These are phyloP conservation scores for Willowsia nigromaculata DNA, from an alignment of 2,888 invertebrate genomes.

Conservation along the genomic window DNA sequence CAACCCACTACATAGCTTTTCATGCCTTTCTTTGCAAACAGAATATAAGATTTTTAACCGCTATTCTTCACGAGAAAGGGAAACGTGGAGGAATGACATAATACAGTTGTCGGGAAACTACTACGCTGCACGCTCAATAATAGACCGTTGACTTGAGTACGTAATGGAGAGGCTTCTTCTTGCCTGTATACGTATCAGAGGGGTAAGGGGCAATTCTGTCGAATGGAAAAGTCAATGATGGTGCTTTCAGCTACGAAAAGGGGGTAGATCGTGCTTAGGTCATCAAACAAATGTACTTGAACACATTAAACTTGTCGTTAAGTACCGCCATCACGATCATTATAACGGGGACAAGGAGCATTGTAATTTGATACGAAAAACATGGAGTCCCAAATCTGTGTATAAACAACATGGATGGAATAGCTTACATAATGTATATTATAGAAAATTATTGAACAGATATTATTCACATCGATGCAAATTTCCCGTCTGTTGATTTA, in stretches of 20 bases:
- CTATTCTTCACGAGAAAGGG: neutral
- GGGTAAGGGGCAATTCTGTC: neutral
- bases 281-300: neutral
- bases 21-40: neutral
- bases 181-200: neutral
- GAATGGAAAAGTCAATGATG: constrained; percentile 9
- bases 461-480: too few species aligned
- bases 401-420: too few species aligned
- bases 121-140: neutral
- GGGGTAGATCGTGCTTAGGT: constrained; percentile 29
- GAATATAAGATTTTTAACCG: neutral
- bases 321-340: too few species aligned
- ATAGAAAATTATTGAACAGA: too few species aligned
- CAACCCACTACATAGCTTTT: too few species aligned
- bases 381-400: too few species aligned
- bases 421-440: too few species aligned
- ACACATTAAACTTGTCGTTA: too few species aligned
- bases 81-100: neutral
- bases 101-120: neutral
- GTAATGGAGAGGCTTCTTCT: neutral
- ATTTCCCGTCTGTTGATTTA: too few species aligned
- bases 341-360: too few species aligned
- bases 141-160: neutral
- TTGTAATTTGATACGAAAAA: too few species aligned
- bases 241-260: neutral